A percentile compares a stretch with the other conserved stretches of the same genome.
Evolutionary conservation across 2,797 vertebrate species (phyloP).

Genomic region (Chelidonichthys spinosus): DNA sequence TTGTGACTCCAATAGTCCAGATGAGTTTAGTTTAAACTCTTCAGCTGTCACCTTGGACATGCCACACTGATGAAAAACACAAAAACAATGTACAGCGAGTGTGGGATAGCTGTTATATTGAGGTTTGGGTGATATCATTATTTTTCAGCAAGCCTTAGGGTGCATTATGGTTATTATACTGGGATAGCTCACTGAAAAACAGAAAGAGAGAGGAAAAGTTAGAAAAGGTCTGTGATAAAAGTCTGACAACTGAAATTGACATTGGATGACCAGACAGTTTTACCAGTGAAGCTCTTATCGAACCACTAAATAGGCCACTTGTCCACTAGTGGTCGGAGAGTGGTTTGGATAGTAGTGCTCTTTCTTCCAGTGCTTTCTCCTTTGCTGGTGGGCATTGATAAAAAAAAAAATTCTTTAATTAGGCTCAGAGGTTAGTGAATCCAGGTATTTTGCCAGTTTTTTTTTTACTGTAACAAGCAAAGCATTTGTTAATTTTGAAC

Average conservation of each 20-base stretch:
- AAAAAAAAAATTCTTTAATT: too few species aligned
- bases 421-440: not conserved
- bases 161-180: not conserved
- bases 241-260: not conserved
- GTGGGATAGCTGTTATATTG: not conserved
- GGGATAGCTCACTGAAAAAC: not conserved
- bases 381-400: too few species aligned
- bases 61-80: conserved; percentile 10
- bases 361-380: too few species aligned
- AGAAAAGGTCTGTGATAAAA: not conserved
- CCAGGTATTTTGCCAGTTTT: not conserved
- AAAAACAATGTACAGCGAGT: not conserved
- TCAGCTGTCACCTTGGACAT: conserved; percentile 10
- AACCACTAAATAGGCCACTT: too few species aligned
- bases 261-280: too few species aligned
- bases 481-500: not conserved
- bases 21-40: conserved; percentile 16
- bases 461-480: not conserved
- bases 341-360: too few species aligned
- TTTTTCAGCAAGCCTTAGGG: not conserved
- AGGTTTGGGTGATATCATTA: not conserved
- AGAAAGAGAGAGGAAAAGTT: not conserved
- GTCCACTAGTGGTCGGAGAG: too few species aligned
- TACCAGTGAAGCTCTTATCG: too few species aligned
- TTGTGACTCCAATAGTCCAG: conserved; percentile 46